Conservation (phyloP, 2,888 invertebrate genomes). For the Antitype chi region DNA sequence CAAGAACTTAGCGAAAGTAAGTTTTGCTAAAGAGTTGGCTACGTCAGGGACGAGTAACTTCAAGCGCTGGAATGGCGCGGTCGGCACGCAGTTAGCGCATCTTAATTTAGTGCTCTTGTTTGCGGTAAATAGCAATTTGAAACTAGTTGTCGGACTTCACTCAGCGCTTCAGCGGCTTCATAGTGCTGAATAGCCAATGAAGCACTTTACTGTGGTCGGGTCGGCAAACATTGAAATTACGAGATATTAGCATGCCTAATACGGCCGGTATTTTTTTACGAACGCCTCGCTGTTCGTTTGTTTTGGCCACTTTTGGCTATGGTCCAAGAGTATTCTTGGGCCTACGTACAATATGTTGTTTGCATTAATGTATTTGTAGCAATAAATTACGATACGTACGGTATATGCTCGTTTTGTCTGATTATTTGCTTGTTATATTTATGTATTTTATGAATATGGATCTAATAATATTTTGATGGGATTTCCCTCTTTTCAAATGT, state of each 20-base stretch:
- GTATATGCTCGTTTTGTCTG: constrained; percentile 3
- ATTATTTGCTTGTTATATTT: constrained; percentile 3
- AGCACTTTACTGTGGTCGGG: constrained; percentile 65
- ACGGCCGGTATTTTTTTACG: constrained; percentile 56
- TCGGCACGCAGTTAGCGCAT: constrained; percentile 80
- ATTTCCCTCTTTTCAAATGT: not conserved
- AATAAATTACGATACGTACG: constrained; percentile 42
- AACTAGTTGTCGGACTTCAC: constrained; percentile 82
- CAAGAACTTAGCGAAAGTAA: constrained; percentile 73
- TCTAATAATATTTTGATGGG: not conserved
- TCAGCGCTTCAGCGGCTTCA: constrained; percentile 67
- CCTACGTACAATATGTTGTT: constrained; percentile 40
- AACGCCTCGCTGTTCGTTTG: constrained; percentile 21
- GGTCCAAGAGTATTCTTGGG: constrained; percentile 45
- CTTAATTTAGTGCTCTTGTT: constrained; percentile 87
- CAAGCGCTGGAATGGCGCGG: constrained; percentile 61
- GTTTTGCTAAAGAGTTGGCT: constrained; percentile 73
- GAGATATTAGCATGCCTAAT: constrained; percentile 58
- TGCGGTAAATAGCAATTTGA: constrained; percentile 87
- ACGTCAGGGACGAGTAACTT: constrained; percentile 70
- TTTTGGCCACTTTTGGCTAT: constrained; percentile 61
- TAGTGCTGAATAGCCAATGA: constrained; percentile 75
- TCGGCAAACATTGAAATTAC: constrained; percentile 63
- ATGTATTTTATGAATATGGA: not conserved
- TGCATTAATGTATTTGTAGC: constrained; percentile 31